Conservation (phyloP, 1,140 invertebrate species). For the Scaptomyza montana region DNA sequence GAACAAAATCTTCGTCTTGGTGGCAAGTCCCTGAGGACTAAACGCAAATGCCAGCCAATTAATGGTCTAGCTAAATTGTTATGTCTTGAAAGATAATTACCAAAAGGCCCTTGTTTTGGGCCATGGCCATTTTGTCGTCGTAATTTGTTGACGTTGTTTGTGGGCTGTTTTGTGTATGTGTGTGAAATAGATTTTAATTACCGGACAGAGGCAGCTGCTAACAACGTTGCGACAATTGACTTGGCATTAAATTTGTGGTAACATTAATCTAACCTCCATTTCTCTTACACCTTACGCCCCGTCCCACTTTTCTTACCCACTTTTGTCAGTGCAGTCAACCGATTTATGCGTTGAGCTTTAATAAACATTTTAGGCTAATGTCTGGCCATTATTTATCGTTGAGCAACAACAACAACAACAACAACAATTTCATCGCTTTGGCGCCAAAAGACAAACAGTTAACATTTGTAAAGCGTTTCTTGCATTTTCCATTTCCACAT, state of each 20-base stretch:
- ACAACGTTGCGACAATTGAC: slow-evolving; percentile 58
- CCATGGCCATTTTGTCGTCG: slow-evolving; percentile 24
- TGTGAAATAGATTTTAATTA: slow-evolving; percentile 83
- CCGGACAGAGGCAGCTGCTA: slow-evolving; percentile 52
- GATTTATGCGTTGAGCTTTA: slow-evolving; percentile 70
- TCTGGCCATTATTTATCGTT: slow-evolving; percentile 68
- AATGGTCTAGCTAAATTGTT: slow-evolving; percentile 81
- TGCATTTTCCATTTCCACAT: slow-evolving; percentile 49
- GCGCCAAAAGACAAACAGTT: slow-evolving; percentile 79
- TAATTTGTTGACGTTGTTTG: slow-evolving; percentile 68
- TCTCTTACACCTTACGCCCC: not conserved
- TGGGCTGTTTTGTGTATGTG: slow-evolving; percentile 63
- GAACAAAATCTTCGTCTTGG: slow-evolving; percentile 47
- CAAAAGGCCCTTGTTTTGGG: slow-evolving; percentile 50
- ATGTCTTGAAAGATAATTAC: slow-evolving; percentile 82
- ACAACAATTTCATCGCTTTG: slow-evolving; percentile 67
- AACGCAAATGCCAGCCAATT: slow-evolving; percentile 54
- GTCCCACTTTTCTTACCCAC: not conserved
- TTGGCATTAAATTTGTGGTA: slow-evolving; percentile 48
- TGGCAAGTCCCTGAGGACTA: slow-evolving; percentile 35
- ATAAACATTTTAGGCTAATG: slow-evolving; percentile 80
- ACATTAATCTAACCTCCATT: slow-evolving; percentile 23
- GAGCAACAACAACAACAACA: slow-evolving; percentile 44
- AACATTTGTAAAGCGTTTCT: slow-evolving; percentile 76
- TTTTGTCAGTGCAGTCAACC: slow-evolving; percentile 2